A percentile compares a stretch with the other conserved stretches of the same genome.
Evolutionary conservation across 37 sponge, comb jelly and placozoan genomes (phyloP).

Genomic region (Bolinopsis microptera): DNA sequence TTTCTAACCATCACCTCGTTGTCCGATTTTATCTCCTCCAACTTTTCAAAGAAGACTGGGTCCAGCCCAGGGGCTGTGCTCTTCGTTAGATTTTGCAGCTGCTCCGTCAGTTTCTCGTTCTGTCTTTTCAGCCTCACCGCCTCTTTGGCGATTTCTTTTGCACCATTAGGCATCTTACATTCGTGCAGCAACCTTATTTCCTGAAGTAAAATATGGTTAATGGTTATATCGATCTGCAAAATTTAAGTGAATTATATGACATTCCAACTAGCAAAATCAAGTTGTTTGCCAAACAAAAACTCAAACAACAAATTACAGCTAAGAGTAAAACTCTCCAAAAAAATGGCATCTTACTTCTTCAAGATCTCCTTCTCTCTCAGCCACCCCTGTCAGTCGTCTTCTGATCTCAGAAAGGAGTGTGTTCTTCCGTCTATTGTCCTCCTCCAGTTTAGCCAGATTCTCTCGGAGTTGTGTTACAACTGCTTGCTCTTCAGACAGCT

Average conservation of each 20-base stretch:
- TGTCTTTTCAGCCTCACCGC: conserved; percentile 29
- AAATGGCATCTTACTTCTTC: conserved; percentile 60
- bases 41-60: neutral
- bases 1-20: conserved; percentile 37
- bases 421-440: conserved; percentile 1
- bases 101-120: neutral
- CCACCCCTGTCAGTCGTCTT: conserved; percentile 23
- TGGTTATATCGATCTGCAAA: too few relatives aligned
- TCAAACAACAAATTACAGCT: too few relatives aligned
- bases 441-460: neutral
- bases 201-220: too few relatives aligned
- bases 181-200: conserved; percentile 58
- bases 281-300: too few relatives aligned
- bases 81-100: neutral
- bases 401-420: conserved; percentile 44
- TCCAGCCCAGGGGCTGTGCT: neutral
- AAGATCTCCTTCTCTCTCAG: conserved; percentile 22
- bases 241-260: too few relatives aligned
- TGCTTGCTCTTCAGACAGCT: neutral
- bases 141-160: conserved; percentile 45
- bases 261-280: too few relatives aligned
- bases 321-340: too few relatives aligned
- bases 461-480: neutral
- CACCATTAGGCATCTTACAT: conserved; percentile 62
- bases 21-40: conserved; percentile 1